phyloP scores from a whole-genome alignment of 2,113 vertebrate species.

The Corydoras maculifer region DNA sequence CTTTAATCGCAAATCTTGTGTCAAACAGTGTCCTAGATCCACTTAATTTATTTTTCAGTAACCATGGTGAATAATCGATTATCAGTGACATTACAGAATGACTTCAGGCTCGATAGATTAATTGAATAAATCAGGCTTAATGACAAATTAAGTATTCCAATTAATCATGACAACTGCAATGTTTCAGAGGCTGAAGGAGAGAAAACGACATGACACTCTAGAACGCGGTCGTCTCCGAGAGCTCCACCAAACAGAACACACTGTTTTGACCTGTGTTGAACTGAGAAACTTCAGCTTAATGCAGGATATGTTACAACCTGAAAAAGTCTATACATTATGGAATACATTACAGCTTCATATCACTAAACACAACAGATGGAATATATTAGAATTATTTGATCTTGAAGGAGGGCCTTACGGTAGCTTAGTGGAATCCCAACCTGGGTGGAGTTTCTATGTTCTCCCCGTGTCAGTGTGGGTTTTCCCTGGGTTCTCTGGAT shows the following conservation, averaged over 20 bases:
- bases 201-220: background rate
- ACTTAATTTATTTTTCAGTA: slow-evolving; percentile 45
- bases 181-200: background rate
- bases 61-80: slow-evolving; percentile 60
- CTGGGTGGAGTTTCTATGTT: too few species aligned
- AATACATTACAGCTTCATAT: too few species aligned
- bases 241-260: background rate
- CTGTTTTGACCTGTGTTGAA: too few species aligned
- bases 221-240: background rate
- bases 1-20: background rate
- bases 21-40: slow-evolving; percentile 16
- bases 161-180: slow-evolving; percentile 61
- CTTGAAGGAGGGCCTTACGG: too few species aligned
- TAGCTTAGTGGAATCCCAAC: too few species aligned
- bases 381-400: too few species aligned
- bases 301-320: too few species aligned
- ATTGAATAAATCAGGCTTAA: slow-evolving; percentile 67
- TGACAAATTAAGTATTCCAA: slow-evolving; percentile 68
- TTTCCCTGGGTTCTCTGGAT: too few species aligned
- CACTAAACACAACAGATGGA: too few species aligned
- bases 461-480: too few species aligned
- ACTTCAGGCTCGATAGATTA: slow-evolving; percentile 58
- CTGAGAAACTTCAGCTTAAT: too few species aligned
- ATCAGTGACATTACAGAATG: slow-evolving; percentile 50
- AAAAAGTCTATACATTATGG: too few species aligned